Percentiles rank a stretch among this genome's conserved stretches.
Evolutionary conservation across 2,113 vertebrate genomes (phyloP).

Genomic region (Puntigrus tetrazona): DNA sequence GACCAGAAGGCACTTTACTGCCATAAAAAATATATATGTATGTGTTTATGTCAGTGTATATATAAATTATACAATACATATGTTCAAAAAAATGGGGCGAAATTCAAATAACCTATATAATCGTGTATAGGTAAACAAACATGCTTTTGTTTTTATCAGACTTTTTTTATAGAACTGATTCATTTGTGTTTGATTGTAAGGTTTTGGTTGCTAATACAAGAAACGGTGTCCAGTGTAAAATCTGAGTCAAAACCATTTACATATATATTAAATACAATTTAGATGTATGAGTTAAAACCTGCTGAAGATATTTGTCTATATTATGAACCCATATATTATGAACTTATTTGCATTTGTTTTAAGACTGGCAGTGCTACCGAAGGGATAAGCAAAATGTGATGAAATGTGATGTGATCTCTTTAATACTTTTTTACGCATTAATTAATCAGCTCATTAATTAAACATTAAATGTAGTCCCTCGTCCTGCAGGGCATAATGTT

Average conservation of each 20-base stretch:
- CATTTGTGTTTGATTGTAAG: neutral
- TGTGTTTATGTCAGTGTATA: too few relatives aligned
- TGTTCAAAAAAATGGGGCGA: too few relatives aligned
- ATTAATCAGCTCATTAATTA: slow-evolving; percentile 27
- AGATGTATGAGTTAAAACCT: neutral
- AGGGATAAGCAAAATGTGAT: slow-evolving; percentile 14
- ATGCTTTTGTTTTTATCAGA: neutral
- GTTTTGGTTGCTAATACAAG: neutral
- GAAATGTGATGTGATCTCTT: slow-evolving; percentile 18
- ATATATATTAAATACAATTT: neutral
- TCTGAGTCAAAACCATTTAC: neutral
- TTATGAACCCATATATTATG: neutral
- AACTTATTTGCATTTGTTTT: neutral
- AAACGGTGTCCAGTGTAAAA: neutral
- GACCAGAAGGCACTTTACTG: neutral
- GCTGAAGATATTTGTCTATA: neutral
- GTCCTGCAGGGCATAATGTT: slow-evolving; percentile 24
- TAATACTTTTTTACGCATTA: slow-evolving; percentile 14
- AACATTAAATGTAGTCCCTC: slow-evolving; percentile 22
- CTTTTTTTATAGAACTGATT: neutral
- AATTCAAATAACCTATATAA: too few relatives aligned
- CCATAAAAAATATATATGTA: neutral
- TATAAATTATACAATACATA: too few relatives aligned
- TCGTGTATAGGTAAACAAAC: neutral
- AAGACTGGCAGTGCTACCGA: neutral